Percentiles rank a stretch among this genome's conserved stretches.
These are phyloP conservation scores for Salmo trutta DNA, from an alignment of 2,797 vertebrate species.

Conservation along the genomic window DNA sequence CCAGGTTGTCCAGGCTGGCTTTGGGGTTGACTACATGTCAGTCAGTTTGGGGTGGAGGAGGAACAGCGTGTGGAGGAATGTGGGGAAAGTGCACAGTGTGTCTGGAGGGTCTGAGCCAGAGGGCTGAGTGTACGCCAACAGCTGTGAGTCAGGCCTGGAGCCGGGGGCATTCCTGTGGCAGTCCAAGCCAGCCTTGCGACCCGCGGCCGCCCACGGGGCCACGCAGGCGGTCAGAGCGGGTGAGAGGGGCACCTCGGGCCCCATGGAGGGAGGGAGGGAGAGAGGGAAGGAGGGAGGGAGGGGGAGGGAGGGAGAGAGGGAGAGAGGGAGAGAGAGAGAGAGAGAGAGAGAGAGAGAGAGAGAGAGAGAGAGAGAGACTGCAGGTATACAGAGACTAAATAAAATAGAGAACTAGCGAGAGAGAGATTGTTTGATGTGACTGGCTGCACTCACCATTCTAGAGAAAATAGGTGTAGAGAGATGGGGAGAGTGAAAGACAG, in stretches of 20 bases:
- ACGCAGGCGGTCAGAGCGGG: not conserved
- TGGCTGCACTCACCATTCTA: not conserved
- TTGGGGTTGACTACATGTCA: not conserved
- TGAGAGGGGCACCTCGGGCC: not conserved
- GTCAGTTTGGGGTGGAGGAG: not conserved
- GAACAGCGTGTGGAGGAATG: constrained; percentile 5
- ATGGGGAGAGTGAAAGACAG: not conserved
- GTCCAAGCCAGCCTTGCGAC: not conserved
- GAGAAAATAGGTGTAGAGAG: not conserved
- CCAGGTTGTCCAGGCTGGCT: not conserved
- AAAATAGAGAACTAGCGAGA: not conserved
- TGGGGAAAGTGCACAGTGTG: not conserved
- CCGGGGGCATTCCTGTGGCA: constrained; percentile 12
- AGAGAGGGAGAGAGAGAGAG: not conserved
- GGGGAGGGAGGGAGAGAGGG: not conserved
- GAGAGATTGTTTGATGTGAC: not conserved
- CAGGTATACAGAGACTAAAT: not conserved
- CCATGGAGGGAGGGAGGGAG: not conserved
- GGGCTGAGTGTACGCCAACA: not conserved
- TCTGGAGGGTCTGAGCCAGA: not conserved
- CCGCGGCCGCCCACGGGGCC: not conserved
- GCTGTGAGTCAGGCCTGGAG: not conserved
- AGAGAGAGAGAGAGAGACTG: not conserved
- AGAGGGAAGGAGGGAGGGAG: not conserved
- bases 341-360: not conserved